These are phyloP conservation scores for Lepidotrigona ventralis DNA, from an alignment of 1,140 invertebrate species.

Conservation along the genomic window DNA sequence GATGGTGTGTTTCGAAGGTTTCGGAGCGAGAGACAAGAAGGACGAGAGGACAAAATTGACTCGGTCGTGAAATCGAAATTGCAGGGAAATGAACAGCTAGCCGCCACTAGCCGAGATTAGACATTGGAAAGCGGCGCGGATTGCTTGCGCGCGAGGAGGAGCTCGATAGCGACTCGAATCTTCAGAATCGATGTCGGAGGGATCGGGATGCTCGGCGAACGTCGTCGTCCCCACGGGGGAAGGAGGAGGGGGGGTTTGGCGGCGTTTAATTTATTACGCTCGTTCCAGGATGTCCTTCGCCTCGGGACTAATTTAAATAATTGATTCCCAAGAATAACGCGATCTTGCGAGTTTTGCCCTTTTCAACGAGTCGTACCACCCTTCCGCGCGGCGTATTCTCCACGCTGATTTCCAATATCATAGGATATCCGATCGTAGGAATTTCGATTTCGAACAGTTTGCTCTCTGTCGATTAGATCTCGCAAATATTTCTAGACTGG, in stretches of 20 bases:
- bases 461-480: background rate
- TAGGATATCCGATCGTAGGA: background rate
- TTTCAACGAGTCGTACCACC: background rate
- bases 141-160: constrained; percentile 18
- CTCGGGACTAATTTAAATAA: constrained; percentile 60
- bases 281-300: constrained; percentile 53
- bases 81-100: constrained; percentile 64
- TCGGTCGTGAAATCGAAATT: constrained; percentile 69
- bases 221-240: constrained; percentile 4
- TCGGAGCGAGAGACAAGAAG: constrained; percentile 20
- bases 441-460: background rate
- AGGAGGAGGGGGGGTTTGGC: constrained; percentile 56
- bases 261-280: constrained; percentile 64
- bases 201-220: constrained; percentile 3
- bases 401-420: constrained; percentile 6
- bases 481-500: background rate
- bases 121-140: constrained; percentile 45
- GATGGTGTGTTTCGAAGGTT: background rate
- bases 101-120: constrained; percentile 57
- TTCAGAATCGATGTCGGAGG: background rate
- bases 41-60: constrained; percentile 67
- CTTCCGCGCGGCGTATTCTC: background rate
- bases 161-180: constrained; percentile 5
- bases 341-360: constrained; percentile 41
- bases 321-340: constrained; percentile 58